Evolutionary conservation across 2,888 invertebrate species (phyloP).

Genomic region (Dorcus parallelipipedus): DNA sequence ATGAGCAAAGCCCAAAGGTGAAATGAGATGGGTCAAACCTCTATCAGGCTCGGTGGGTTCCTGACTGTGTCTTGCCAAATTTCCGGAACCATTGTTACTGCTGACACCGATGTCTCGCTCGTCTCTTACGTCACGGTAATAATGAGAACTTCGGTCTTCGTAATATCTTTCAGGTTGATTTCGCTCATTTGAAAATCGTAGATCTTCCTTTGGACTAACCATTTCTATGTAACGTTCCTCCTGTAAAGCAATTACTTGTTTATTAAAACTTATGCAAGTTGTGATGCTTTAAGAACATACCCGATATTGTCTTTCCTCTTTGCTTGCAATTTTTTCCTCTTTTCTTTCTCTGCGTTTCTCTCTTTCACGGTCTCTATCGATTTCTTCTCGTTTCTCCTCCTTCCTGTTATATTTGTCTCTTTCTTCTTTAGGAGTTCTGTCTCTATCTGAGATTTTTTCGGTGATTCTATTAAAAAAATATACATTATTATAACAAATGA

Average conservation of each 20-base stretch:
- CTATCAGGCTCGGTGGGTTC: constrained; percentile 59
- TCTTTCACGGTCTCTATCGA: constrained; percentile 58
- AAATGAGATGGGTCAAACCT: constrained; percentile 48
- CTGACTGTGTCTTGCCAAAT: constrained; percentile 52
- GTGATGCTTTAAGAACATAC: constrained; percentile 31
- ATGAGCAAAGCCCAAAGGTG: background rate
- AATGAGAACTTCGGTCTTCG: constrained; percentile 40
- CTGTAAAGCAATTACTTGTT: constrained; percentile 34
- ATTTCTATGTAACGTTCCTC: constrained; percentile 53
- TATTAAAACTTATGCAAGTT: background rate
- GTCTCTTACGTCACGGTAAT: constrained; percentile 44
- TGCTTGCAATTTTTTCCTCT: constrained; percentile 42
- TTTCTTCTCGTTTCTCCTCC: constrained; percentile 54
- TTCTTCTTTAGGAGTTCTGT: constrained; percentile 48
- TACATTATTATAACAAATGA: background rate
- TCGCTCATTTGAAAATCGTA: constrained; percentile 51
- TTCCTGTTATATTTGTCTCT: constrained; percentile 41
- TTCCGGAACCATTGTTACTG: constrained; percentile 50
- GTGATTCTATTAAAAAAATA: background rate
- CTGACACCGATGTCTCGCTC: constrained; percentile 58
- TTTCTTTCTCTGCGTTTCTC: constrained; percentile 57
- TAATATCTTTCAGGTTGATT: constrained; percentile 51
- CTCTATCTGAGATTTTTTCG: constrained; percentile 35
- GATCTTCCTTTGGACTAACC: constrained; percentile 44
- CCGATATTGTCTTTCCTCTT: constrained; percentile 45